Evolutionary conservation across 2,113 vertebrate genomes (phyloP), one percentile per base, ranked within the genome.

Genomic region (Onychorhynchus coronatus): DNA sequence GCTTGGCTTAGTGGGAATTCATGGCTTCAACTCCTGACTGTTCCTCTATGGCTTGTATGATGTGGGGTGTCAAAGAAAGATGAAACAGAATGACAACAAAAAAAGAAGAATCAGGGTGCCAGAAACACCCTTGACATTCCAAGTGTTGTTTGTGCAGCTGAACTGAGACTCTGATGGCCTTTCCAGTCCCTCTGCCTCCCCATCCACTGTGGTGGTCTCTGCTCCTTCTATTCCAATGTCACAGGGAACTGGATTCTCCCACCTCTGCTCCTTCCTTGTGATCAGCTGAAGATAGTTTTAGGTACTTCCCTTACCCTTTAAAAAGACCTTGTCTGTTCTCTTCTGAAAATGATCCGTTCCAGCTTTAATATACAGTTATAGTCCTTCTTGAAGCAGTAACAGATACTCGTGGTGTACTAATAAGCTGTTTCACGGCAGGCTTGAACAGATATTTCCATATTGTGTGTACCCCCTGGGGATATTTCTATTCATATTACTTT

Each of bases 191-290:
- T 68, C 39, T 52, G 12, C 22, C 31, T 41, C 49, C 55, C 12
- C 28, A 14, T 59, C 5, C 8, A 39, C 30, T 0, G 0, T 31
- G 4, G 1, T 67, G 44, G 24, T 30, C 13, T 46, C 53, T 83
- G 18, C 3, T 12, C 18, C 9, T 49, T 46, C 33, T 56, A 3
- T 23, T 68, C 24, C 24, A 66, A 1, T 0, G 2, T 21, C 35
- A 18, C 0, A 2, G 46, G 30, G 33, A 30, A 12, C 35, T 11
- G 28, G 18, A 12, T 52, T 52, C 3, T 30, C 16, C 24, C 12
- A 77, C 2, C 16, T 53, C n/a, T 70, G 16, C 33, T 72, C 35
- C n/a, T 3, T 35, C 14, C 23, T 58, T 47, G 4, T 33, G 8
- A 35, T 11, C 23, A 37, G 15, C 55, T 33, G 33, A 19, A 28